These are phyloP conservation scores for Masticophis lateralis DNA, from an alignment of 2,797 vertebrate genomes.

Conservation along the genomic window DNA sequence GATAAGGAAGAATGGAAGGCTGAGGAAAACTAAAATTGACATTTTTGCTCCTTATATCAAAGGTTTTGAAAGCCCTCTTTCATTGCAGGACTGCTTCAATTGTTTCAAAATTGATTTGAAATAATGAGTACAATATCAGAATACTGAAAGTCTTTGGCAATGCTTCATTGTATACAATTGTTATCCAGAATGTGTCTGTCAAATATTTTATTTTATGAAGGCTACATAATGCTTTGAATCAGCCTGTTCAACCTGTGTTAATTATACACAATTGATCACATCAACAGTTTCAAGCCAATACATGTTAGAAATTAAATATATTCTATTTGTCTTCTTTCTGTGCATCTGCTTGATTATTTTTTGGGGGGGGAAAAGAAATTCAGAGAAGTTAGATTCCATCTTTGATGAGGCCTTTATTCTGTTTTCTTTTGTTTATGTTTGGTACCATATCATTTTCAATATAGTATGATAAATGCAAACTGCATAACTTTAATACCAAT, in stretches of 20 bases:
- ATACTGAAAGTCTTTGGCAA: neutral
- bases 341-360: neutral
- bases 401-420: neutral
- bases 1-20: neutral
- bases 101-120: neutral
- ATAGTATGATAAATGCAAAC: neutral
- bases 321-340: neutral
- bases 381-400: neutral
- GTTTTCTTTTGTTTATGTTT: neutral
- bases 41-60: neutral
- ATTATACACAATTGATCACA: neutral
- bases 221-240: neutral
- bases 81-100: neutral
- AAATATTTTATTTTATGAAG: neutral
- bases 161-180: neutral
- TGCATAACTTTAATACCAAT: neutral
- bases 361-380: fast-evolving
- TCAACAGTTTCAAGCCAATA: neutral
- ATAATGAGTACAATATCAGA: neutral
- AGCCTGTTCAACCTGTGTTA: neutral
- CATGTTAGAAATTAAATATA: neutral
- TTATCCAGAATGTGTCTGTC: neutral
- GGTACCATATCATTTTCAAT: neutral
- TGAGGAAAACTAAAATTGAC: neutral
- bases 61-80: neutral